Evolutionary conservation across 2,797 vertebrate species (phyloP), one percentile per base, ranked within the genome.

Genomic region (Iguana delicatissima): DNA sequence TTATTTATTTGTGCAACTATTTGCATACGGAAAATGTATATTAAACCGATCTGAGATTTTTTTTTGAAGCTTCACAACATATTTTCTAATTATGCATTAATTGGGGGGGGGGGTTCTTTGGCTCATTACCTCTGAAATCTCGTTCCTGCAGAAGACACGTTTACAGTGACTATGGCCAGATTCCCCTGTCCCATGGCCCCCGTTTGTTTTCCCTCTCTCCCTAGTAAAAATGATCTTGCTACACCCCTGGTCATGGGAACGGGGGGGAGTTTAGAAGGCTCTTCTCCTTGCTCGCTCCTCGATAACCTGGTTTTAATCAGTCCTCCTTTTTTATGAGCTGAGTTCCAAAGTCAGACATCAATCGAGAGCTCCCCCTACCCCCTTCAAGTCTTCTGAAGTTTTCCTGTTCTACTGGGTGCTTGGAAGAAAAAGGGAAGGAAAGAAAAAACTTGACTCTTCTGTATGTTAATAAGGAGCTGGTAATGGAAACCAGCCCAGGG

Each of bases 401-500:
- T 83, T 95, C 95, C 95, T 95, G 94, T 94, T 96, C 55, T 95
- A 93, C 95, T 94, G 94, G 93, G 91, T 80, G 86, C 95, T 93
- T 92, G 93, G 88, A 95, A 93, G 91, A 93, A 93, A 91, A 92
- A 92, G 22, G 26, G 6, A 50, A 29, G 9, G 1, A 38, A 20
- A 14, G 20, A 32, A 3, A 26, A 9, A 10, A 1, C 91, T 90
- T 91, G 94, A 93, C 94, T 93, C 93, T 92, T 95, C 89, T 96
- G 90, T 93, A 95, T 96, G 96, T 95, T 96, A 95, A 95, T 96
- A 95, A 94, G 92, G 95, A 96, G 95, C 94, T 95, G 96, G 95
- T 96, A 96, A 96, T 95, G 94, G 92, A 95, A 96, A 92, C 94
- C 96, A 95, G 96, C 94, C 95, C 95, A 93, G 93, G 93, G 95